phyloP scores from a whole-genome alignment of 2,888 invertebrate species.

The Cheilosia vernalis region DNA sequence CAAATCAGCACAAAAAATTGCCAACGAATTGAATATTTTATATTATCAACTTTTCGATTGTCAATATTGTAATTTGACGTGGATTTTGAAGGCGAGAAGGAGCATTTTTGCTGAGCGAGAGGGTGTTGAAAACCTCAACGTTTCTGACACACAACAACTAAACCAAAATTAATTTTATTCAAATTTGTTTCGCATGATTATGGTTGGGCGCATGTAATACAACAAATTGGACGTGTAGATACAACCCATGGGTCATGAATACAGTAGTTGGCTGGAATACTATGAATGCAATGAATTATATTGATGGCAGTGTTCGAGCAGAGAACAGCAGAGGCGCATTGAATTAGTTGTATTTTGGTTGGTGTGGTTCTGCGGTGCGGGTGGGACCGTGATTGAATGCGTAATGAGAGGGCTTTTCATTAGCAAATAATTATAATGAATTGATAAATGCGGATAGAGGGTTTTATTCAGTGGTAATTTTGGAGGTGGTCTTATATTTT shows the following conservation, averaged over 20 bases:
- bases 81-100: not conserved
- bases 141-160: conserved; percentile 70
- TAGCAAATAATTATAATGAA: conserved; percentile 69
- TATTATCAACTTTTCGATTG: not conserved
- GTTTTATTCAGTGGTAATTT: conserved; percentile 41
- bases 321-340: conserved; percentile 30
- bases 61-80: conserved; percentile 5
- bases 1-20: not conserved
- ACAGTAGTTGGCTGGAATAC: conserved; percentile 9
- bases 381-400: conserved; percentile 69
- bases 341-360: conserved; percentile 73
- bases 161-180: conserved; percentile 76
- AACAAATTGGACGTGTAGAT: conserved; percentile 66
- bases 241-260: conserved; percentile 38
- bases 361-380: conserved; percentile 55
- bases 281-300: conserved; percentile 66
- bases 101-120: not conserved
- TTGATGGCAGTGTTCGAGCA: conserved; percentile 5
- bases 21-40: not conserved
- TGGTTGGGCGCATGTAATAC: conserved; percentile 62
- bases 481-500: conserved; percentile 11
- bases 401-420: conserved; percentile 70
- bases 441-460: conserved; percentile 14
- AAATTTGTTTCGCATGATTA: conserved; percentile 72
- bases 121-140: conserved; percentile 61